Base-by-base conservation (phyloP, 1,140 invertebrate genomes). In the Ceratosolen fusciceps region DNA sequence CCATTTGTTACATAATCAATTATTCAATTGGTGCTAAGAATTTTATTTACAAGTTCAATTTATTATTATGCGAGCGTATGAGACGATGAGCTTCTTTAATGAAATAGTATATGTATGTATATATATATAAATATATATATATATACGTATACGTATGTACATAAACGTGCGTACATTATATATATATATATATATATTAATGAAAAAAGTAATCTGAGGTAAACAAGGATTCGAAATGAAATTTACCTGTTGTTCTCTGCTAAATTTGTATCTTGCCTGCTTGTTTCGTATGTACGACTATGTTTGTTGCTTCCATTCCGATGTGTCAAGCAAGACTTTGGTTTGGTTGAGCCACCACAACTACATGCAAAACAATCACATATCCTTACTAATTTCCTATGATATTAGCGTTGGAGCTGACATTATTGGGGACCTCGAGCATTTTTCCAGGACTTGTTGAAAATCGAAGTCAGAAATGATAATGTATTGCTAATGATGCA, bases 281-380 rank as follows among this genome's bases (percentile, higher is more conserved):
- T 88, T 82, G 90, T 86, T 85, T 90, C 88, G 83, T 91, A 90
- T 83, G 91, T 90, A 87, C 91, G 91, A 85, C 89, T 89, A 77
- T 91, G 90, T 83, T 92, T 90, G 86, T 86, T 87, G 85, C 91
- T 91, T 85, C 91, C 92, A 87, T 90, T 89, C 85, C 93, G 91
- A 87, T 94, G 94, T 80, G 95, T 94, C 87, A 95, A 91, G 91
- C 94, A 95, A 84, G 94, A 93, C 91, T 95, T 95, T 84, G 93
- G 94, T 90, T 94, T 94, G 75, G 93, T 92, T 82, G 92, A 92
- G 84, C 92, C 92, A 88, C 91, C 92, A 92, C 92, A 93, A 91
- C 93, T 93, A 91, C 86, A 88, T 89, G 88, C 88, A 91, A 91
- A 91, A 90, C 88, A 91, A 90, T 86, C 85, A 90, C 85, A 85